Conservation (phyloP, 2,113 vertebrate species). For the Pipa parva region DNA sequence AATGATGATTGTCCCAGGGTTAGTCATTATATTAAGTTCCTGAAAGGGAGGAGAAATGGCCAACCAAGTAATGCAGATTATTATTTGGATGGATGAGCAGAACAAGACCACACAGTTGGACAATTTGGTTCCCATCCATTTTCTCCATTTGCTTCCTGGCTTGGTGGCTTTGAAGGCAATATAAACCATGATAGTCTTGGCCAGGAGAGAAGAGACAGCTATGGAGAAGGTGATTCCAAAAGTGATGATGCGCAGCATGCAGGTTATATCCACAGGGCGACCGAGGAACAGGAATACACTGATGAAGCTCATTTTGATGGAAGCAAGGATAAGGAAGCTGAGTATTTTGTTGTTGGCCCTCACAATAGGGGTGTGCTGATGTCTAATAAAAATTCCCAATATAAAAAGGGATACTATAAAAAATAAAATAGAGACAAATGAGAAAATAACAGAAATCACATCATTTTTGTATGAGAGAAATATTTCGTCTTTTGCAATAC, state of each 20-base stretch:
- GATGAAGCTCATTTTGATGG: neutral
- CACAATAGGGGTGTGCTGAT: slow-evolving; percentile 42
- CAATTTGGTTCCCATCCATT: slow-evolving; percentile 13
- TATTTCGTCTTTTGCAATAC: slow-evolving; percentile 47
- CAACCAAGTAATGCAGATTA: slow-evolving; percentile 28
- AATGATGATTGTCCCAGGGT: slow-evolving; percentile 10
- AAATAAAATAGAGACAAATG: slow-evolving; percentile 40
- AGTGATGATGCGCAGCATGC: neutral
- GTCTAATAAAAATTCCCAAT: slow-evolving; percentile 43
- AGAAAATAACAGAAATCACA: slow-evolving; percentile 37
- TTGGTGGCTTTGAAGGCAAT: slow-evolving; percentile 45
- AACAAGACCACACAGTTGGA: slow-evolving; percentile 3
- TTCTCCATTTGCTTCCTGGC: slow-evolving; percentile 44
- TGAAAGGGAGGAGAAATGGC: slow-evolving; percentile 25
- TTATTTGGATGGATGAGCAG: slow-evolving; percentile 14
- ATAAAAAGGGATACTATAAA: slow-evolving; percentile 37
- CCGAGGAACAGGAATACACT: neutral
- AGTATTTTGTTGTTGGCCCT: neutral
- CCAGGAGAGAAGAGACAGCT: slow-evolving; percentile 56
- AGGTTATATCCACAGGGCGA: neutral
- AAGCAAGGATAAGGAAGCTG: neutral
- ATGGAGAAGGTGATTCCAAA: slow-evolving; percentile 3
- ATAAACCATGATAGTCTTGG: slow-evolving; percentile 63
- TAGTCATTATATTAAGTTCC: neutral
- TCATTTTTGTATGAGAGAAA: slow-evolving; percentile 47